Base-by-base conservation (phyloP, 2,888 invertebrate species). In the Proisotoma minuta region DNA sequence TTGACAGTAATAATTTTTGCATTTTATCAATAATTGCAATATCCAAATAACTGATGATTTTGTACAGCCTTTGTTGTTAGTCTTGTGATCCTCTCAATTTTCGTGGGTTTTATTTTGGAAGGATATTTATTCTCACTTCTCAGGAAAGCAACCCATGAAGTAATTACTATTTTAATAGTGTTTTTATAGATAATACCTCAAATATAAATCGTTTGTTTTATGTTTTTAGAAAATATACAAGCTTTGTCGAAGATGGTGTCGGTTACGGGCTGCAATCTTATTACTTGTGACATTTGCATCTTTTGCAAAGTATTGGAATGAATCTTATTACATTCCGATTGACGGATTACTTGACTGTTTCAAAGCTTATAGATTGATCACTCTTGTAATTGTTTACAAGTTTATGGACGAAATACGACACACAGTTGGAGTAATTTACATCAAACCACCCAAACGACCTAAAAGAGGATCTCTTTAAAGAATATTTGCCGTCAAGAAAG, bases 91-190 rank as follows among this genome's bases (percentile, higher is more conserved):
- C 23, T 50, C 1, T 49, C 60, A 12, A 27, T 66, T 1, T 57
- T 66, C 10, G 8, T 53, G 10, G 65, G 59, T 24, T 66, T 62
- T 48, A 62, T 66, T 1, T 59, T 66, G 10, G 65, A 66, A 54
- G 65, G 62, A 15, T 26, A 40, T 34, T 20, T 66, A 3, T 66
- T 60, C 26, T 66, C 65, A 3, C 62, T 52, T 20, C 47, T 66
- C 29, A 8, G 34, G 12, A 10, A 24, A 34, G 54, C 39, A 22
- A 22, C 15, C 3, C 34, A n/a, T 23, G 54, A 54, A 22, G 54
- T 54, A 52, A 52, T 23, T 23, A 47, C 18, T 47, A n/a, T n/a
- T 34, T 34, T 8, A 8, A 34, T 34, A 34, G 8, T 34, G 34
- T 34, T 34, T 34, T 10, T 8, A 8, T 34, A 15, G 15, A 34